Evolutionary conservation across 2,888 invertebrate species (phyloP), one percentile per base, ranked within the genome.

Genomic region (Harmothoe impar): DNA sequence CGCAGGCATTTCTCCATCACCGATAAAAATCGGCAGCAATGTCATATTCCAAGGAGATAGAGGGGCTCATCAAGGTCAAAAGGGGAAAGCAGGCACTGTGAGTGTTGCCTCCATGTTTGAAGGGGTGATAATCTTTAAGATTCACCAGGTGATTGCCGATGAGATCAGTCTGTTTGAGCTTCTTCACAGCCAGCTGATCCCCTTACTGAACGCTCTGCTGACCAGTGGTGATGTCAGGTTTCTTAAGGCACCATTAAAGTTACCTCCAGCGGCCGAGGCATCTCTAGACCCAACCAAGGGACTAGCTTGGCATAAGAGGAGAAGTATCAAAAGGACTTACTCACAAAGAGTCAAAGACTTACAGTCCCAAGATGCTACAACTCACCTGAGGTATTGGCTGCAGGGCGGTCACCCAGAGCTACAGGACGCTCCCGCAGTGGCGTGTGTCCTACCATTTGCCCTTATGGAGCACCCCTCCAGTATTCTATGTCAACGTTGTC

Each of bases 131-230:
- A 84, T 84, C 43, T 84, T 84, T 20, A 84, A 84, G 33, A 84
- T 84, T 35, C 84, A 84, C 25, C 84, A 84, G 43, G 84, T 51
- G 43, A 84, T 84, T 1, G 84, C 84, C 10, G 84, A 84, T 84
- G 84, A 84, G 25, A 51, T 84, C 10, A 51, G 43, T 20, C 20
- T 84, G 17, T 84, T 84, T 84, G 35, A 84, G 15, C 35, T 84
- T 17, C 25, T 84, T 25, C 20, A 84, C n/a, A 23, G 29, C 12
- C 84, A 84, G 33, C 33, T 84, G 10, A 29, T 84, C 23, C 43
- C 43, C 0, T 5, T 84, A 0, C 23, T 84, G 5, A 84, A 51
- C 23, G 3, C 43, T 12, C 23, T 84, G 12, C 10, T 84, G 20
- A 35, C 84, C 17, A 10, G 7, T n/a, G 51, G 51, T 23, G 35